Percentiles rank a stretch among this genome's conserved stretches.
These are phyloP conservation scores for Drosophila funebris DNA, from an alignment of 1,140 invertebrate genomes.

Conservation along the genomic window DNA sequence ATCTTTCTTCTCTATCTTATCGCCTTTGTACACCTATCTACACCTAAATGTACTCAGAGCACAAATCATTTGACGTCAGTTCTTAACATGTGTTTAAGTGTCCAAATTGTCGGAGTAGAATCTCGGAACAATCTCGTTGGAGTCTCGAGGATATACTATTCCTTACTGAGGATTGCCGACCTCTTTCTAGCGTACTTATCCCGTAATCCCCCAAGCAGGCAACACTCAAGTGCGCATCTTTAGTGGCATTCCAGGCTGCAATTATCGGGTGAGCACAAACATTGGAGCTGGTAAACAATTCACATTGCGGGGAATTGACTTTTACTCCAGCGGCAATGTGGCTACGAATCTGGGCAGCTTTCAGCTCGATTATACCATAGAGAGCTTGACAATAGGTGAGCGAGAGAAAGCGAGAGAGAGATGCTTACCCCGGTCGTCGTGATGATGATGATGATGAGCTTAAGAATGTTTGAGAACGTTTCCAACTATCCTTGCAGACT, in stretches of 20 bases:
- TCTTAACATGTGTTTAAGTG: no score
- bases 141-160: no score
- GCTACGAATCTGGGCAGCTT: slow-evolving; percentile 47
- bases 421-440: no score
- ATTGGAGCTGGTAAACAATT: slow-evolving; percentile 40
- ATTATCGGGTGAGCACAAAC: slow-evolving; percentile 63
- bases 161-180: neutral
- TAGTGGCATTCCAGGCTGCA: slow-evolving; percentile 86
- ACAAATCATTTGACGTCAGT: slow-evolving; percentile 1
- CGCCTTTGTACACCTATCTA: neutral
- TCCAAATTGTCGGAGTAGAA: neutral
- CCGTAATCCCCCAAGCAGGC: slow-evolving; percentile 85
- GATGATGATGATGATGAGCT: no score
- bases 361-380: slow-evolving; percentile 49
- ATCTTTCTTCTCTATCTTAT: slow-evolving; percentile 6
- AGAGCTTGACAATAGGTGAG: slow-evolving; percentile 52
- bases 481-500: slow-evolving; percentile 22
- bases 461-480: neutral
- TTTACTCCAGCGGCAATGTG: slow-evolving; percentile 74
- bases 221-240: slow-evolving; percentile 89
- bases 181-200: slow-evolving; percentile 85
- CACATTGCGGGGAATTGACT: slow-evolving; percentile 61
- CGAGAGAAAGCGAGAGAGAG: neutral
- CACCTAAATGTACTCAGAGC: neutral
- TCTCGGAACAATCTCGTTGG: neutral